phyloP scores from a whole-genome alignment of 35 echinoderm and acorn worm genomes.

The Acanthaster planci region DNA sequence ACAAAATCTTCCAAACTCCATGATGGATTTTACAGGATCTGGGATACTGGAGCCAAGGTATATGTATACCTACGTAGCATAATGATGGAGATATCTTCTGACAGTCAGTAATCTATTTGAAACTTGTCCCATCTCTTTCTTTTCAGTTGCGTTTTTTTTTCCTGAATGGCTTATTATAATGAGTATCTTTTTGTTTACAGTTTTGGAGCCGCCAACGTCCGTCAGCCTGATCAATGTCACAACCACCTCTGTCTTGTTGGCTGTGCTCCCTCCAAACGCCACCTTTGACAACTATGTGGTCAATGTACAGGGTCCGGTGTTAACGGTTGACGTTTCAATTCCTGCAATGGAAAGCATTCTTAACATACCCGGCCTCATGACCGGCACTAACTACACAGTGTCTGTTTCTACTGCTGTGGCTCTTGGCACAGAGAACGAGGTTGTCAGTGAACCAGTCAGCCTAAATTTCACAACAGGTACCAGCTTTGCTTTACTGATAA shows the following conservation, averaged over 20 bases:
- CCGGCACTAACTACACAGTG: neutral
- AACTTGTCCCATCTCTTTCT: no score
- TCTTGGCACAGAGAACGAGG: neutral
- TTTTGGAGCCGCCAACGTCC: neutral
- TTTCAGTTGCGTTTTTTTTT: no score
- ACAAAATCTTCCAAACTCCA: no score
- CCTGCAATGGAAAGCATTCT: neutral
- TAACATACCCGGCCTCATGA: neutral
- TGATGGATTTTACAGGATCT: no score
- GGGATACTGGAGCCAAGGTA: no score
- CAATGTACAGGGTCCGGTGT: neutral
- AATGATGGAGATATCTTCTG: no score
- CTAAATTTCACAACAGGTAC: neutral
- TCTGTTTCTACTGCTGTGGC: neutral
- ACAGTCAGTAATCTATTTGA: no score
- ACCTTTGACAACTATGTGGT: slow-evolving; percentile 3
- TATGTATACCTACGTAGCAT: no score
- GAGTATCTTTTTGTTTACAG: neutral
- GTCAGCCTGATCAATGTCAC: neutral
- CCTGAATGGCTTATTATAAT: no score
- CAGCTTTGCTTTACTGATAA: no score
- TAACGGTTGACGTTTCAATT: neutral
- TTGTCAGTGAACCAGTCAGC: neutral
- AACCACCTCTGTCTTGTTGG: neutral
- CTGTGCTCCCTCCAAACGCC: neutral